These are phyloP conservation scores for Lydus trimaculatus DNA, from an alignment of 2,888 invertebrate species.

Conservation along the genomic window DNA sequence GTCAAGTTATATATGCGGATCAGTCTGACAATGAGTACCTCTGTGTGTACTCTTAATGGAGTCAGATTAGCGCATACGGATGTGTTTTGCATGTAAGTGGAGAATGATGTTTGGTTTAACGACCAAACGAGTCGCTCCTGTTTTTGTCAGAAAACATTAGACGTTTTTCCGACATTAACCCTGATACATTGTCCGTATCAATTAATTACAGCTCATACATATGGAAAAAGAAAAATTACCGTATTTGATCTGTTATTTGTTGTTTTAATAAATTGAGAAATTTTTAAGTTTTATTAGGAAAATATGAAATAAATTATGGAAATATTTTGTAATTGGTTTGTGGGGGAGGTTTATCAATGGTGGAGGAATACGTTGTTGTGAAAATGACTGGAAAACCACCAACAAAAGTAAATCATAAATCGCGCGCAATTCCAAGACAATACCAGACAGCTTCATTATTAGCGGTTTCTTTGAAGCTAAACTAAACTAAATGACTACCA, in stretches of 20 bases:
- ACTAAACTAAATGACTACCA: constrained; percentile 32
- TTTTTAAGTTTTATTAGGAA: background rate
- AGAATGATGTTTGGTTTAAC: constrained; percentile 62
- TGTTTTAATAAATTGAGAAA: background rate
- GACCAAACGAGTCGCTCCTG: constrained; percentile 57
- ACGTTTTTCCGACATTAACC: constrained; percentile 17
- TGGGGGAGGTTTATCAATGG: background rate
- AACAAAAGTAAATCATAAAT: constrained; percentile 27
- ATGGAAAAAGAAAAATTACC: background rate
- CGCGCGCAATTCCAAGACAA: constrained; percentile 26
- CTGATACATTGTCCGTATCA: constrained; percentile 2
- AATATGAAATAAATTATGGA: background rate
- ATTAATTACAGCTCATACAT: background rate
- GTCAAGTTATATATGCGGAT: constrained; percentile 35
- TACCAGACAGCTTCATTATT: constrained; percentile 32
- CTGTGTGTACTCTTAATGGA: constrained; percentile 59
- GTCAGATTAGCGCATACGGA: constrained; percentile 60
- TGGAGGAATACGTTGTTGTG: constrained; percentile 4
- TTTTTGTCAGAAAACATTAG: constrained; percentile 45
- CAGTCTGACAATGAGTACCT: constrained; percentile 42
- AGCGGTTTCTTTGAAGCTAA: constrained; percentile 34
- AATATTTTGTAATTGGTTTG: background rate
- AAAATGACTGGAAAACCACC: constrained; percentile 9
- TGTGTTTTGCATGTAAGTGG: constrained; percentile 62
- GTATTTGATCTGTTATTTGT: background rate